Base-by-base conservation (phyloP, 1,140 invertebrate species). In the Littorina saxatilis region DNA sequence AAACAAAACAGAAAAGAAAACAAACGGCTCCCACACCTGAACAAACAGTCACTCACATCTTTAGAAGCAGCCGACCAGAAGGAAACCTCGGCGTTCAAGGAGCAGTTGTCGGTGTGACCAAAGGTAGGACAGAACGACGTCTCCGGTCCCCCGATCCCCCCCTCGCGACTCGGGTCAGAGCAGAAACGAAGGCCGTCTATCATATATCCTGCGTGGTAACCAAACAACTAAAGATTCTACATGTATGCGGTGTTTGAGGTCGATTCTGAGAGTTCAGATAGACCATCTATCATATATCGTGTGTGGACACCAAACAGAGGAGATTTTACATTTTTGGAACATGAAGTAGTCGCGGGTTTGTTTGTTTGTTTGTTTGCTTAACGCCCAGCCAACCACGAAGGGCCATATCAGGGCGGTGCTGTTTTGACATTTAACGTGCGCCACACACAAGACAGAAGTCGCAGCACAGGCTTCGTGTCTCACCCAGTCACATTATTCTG, bases 61-160 rank as follows among this genome's bases (percentile, higher is more conserved):
- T 20, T 72, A 23, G 68, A 72, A 23, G 68, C 68, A 23, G 68
- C 35, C 1, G 37, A 39, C 68, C 68, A 72, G 37, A 72, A 72
- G 37, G 68, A 73, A 43, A 13, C 39, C 40, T 73, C 70, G 13
- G 40, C 40, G 40, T 72, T 72, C 68, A 35, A 72, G 1, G 68
- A 11, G 37, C 68, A 72, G n/a, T 7, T 27, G 37, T 72, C 35
- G 2, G 68, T 72, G 2, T 72, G 11, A 7, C 5, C 68, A 27
- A 40, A 72, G 1, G 11, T n/a, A 17, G 37, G 68, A 43, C 68
- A 72, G 37, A 40, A 40, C 37, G 17, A 11, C 23, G 68, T 72
- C 3, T 23, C 37, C 20, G 20, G 37, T 2, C 9, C 68, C 37
- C 68, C 68, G 2, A 72, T 40, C 2, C 68, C 68, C 17, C 35